Evolutionary conservation across 2,888 invertebrate species (phyloP), one percentile per base, ranked within the genome.

Genomic region (Harpalus rufipes): DNA sequence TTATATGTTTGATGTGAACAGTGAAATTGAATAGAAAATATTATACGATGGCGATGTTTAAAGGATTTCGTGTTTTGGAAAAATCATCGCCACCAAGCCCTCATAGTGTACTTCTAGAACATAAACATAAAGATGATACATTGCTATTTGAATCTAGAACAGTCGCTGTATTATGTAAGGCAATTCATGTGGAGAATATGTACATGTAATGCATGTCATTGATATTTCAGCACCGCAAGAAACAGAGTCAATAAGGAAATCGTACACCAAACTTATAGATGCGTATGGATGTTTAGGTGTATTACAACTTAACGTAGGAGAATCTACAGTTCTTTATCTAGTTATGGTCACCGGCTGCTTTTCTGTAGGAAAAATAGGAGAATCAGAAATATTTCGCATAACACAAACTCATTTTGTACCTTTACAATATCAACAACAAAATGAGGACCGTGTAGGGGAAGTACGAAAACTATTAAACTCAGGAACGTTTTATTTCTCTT

Each of bases 401-500:
- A 98, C 97, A 0, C 97, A 97, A 91, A 97, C 98, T 0, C 95
- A 96, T 88, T 97, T 98, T 90, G 93, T 98, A 8, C 97, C 98
- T 0, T 91, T 99, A 86, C 95, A 96, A 90, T 95, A 96, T 89
- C 94, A 94, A 68, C 92, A 93, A 87, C 90, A 91, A 39, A 93
- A 92, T 87, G 94, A 94, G 88, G 94, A 94, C 86, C 90, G 93
- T 85, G 92, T 94, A 32, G 91, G 92, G 0, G 94, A 94, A 89
- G 94, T 93, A 51, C 94, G 97, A 86, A 98, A 98, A 91, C 92
- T 99, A 82, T 92, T 99, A 3, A 98, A 98, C 90, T 98, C 99
- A n/a, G 99, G 99, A 10, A 98, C 98, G 56, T 99, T 99, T 91
- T 99, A 99, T 90, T 99, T 99, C 91, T 96, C 98, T 0, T 97